Evolutionary conservation across 1,140 invertebrate species (phyloP).

Genomic region (Prorops nasuta): DNA sequence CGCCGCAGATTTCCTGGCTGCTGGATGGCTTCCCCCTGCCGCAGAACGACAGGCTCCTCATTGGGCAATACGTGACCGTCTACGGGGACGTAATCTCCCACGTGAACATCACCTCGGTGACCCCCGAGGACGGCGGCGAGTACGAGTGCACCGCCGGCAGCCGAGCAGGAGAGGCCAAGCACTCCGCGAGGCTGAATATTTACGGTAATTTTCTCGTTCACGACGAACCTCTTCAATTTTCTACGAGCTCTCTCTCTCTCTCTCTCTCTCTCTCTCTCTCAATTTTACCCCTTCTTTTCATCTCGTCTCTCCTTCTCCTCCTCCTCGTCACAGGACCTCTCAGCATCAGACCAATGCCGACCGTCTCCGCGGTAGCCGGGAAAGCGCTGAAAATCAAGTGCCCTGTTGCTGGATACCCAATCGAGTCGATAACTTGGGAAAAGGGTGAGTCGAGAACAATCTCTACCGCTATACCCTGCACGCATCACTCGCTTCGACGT

Average conservation of each 20-base stretch:
- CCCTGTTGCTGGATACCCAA: slow-evolving; percentile 71
- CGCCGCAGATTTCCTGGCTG: slow-evolving; percentile 62
- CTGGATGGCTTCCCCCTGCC: slow-evolving; percentile 61
- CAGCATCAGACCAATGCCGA: slow-evolving; percentile 66
- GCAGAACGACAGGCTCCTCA: slow-evolving; percentile 63
- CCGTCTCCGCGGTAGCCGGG: slow-evolving; percentile 69
- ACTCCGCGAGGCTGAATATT: slow-evolving; percentile 67
- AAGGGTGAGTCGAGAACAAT: slow-evolving; percentile 59
- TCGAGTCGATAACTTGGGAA: slow-evolving; percentile 65
- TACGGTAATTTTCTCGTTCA: slow-evolving; percentile 60
- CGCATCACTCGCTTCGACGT: slow-evolving; percentile 1
- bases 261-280: too few species aligned
- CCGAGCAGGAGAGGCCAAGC: slow-evolving; percentile 61
- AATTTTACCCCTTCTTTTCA: too few species aligned
- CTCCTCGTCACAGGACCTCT: slow-evolving; percentile 66
- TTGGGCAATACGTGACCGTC: slow-evolving; percentile 67
- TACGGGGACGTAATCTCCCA: slow-evolving; percentile 71
- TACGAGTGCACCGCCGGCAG: slow-evolving; percentile 71
- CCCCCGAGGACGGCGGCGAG: slow-evolving; percentile 70
- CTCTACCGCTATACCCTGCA: too few species aligned
- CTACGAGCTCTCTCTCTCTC: too few species aligned
- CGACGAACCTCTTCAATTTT: too few species aligned
- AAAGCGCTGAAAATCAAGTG: slow-evolving; percentile 65
- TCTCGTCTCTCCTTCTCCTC: too few species aligned
- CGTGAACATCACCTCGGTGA: slow-evolving; percentile 70